Percentiles rank a stretch among this genome's conserved stretches.
These are phyloP conservation scores for Quadroppia sp. DNA, from an alignment of 2,888 invertebrate genomes.

Conservation along the genomic window DNA sequence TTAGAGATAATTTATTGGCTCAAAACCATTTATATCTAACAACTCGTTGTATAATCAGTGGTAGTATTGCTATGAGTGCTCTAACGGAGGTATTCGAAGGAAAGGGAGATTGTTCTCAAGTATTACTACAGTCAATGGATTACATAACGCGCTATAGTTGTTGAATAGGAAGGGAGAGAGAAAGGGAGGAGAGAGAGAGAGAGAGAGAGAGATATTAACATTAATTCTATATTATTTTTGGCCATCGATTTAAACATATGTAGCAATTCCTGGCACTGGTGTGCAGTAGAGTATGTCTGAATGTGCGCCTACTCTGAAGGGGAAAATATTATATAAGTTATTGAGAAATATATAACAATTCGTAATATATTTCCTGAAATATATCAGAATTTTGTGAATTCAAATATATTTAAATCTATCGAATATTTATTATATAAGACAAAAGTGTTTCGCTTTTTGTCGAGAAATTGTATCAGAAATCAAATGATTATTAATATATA, in stretches of 20 bases:
- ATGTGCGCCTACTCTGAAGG: not conserved
- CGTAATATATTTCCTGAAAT: too few species aligned
- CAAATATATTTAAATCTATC: too few species aligned
- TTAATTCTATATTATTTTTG: not conserved
- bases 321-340: too few species aligned
- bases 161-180: not conserved
- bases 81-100: not conserved
- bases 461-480: too few species aligned
- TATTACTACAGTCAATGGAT: not conserved
- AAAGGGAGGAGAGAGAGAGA: too few species aligned
- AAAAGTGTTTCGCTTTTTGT: too few species aligned
- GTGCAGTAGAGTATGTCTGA: not conserved
- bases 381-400: too few species aligned
- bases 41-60: conserved; percentile 11
- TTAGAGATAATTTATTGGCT: conserved; percentile 27
- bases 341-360: too few species aligned
- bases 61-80: not conserved
- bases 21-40: conserved; percentile 19
- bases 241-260: not conserved
- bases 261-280: not conserved
- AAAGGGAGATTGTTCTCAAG: not conserved
- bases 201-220: not conserved
- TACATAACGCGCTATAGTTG: not conserved
- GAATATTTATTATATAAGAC: too few species aligned
- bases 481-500: too few species aligned